Evolutionary conservation across 2,888 invertebrate genomes (phyloP), one percentile per base, ranked within the genome.

Genomic region (Amphipoea lucens): DNA sequence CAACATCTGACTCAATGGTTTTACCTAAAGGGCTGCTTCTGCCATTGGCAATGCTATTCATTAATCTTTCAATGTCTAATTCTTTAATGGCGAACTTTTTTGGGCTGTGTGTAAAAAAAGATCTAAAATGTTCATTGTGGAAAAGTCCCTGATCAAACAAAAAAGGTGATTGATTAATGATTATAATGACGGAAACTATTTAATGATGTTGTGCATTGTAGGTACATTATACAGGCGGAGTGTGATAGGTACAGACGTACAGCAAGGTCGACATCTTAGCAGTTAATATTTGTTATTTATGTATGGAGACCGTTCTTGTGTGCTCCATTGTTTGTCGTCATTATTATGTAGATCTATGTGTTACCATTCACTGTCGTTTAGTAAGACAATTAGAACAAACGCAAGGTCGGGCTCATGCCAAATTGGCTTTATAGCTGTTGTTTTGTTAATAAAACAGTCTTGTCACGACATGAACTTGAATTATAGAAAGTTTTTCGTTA

Each of bases 271-370:
- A 87, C 89, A 78, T 88, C 90, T 89, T 76, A 87, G 79, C 69
- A 82, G 81, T 74, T 88, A 80, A 88, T 90, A 89, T 88, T 84
- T 86, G 87, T 90, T 87, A 83, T 82, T 90, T 90, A 89, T 89
- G 89, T 91, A 91, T 89, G 90, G 90, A 89, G 84, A 90, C 86
- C 88, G 89, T 91, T 91, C 87, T 90, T 89, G 89, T 89, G 87
- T 86, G 86, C 79, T 80, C 90, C 88, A 94, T 94, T 94, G 93
- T 95, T 88, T 89, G 84, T 82, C 79, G 89, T 87, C 88, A 91
- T 93, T 93, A 92, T 91, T 91, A 94, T 92, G 93, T 90, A 91
- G 90, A 93, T 93, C 63, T 87, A 90, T 92, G 92, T 91, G 88
- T 89, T 91, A 89, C 92, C 94, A 88, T 93, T 95, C 94, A 92